These are phyloP conservation scores for Damaliscus lunatus DNA, from an alignment of 2,113 vertebrate genomes.

Conservation along the genomic window DNA sequence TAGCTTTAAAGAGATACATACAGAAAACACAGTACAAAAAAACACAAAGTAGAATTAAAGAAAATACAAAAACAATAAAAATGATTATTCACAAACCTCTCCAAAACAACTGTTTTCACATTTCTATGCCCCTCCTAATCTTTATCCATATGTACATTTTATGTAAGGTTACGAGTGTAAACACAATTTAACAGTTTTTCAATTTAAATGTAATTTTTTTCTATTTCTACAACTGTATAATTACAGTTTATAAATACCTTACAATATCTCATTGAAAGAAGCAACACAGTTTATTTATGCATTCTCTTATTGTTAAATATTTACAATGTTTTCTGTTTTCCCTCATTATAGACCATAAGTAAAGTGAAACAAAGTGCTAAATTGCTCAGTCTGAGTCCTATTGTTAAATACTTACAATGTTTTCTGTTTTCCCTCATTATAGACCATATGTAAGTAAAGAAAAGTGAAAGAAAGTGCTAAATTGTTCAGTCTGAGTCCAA, in stretches of 20 bases:
- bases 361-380: not conserved
- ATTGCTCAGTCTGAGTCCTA: not conserved
- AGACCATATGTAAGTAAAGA: not conserved
- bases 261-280: not conserved
- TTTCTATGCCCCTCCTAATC: not conserved
- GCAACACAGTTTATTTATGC: not conserved
- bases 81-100: not conserved
- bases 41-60: not conserved
- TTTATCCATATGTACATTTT: not conserved
- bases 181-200: not conserved
- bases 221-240: not conserved
- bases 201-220: slow-evolving; percentile 29
- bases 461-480: not conserved
- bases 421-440: not conserved
- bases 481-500: not conserved
- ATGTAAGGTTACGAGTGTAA: not conserved
- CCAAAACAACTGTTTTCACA: not conserved
- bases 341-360: not conserved
- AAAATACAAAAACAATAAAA: not conserved
- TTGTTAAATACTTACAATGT: not conserved
- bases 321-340: not conserved
- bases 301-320: not conserved
- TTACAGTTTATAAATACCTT: not conserved
- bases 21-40: not conserved
- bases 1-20: not conserved